Evolutionary conservation across 2,797 vertebrate species (phyloP).

Genomic region (Otus scops): DNA sequence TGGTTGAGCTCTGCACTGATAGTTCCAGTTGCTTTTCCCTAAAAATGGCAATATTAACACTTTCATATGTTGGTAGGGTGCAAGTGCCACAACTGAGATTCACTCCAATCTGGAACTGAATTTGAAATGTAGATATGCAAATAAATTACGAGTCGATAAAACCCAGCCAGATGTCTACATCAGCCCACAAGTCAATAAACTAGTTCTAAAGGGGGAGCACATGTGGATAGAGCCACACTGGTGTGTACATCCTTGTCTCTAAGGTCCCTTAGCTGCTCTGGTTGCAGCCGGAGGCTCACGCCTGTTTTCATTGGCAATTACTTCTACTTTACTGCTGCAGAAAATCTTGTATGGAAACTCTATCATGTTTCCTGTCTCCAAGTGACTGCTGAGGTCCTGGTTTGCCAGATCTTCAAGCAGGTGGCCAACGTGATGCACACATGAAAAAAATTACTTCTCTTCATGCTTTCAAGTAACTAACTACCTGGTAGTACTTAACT

Average conservation of each 20-base stretch:
- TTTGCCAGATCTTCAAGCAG: not conserved
- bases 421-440: not conserved
- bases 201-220: not conserved
- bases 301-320: not conserved
- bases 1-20: not conserved
- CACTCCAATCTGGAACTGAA: not conserved
- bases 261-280: not conserved
- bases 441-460: not conserved
- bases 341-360: not conserved
- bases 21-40: not conserved
- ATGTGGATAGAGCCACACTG: not conserved
- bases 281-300: not conserved
- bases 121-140: not conserved
- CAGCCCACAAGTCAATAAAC: not conserved
- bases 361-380: rapidly evolving
- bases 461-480: not conserved
- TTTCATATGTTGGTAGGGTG: not conserved
- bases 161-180: not conserved
- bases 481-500: not conserved
- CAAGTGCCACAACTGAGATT: not conserved
- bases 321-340: not conserved
- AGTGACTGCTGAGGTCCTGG: not conserved
- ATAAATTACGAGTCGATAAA: not conserved
- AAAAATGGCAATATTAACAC: not conserved
- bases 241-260: not conserved